A percentile compares a stretch with the other conserved stretches of the same genome.
Conservation (phyloP, 2,888 invertebrate species). For the Xanthia togata region DNA sequence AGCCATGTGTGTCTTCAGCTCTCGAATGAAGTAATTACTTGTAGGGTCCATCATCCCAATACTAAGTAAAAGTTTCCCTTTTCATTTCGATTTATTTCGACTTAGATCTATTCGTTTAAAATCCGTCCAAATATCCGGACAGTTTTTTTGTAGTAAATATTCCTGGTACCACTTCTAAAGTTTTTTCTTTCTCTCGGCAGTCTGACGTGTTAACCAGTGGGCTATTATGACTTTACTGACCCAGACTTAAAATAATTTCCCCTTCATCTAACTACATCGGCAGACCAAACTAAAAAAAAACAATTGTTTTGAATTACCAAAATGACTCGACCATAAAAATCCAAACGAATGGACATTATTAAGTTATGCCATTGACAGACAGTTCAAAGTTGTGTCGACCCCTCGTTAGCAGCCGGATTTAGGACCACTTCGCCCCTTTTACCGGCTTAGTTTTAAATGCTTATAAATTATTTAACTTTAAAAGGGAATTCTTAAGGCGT, state of each 20-base stretch:
- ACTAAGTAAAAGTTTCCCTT: neutral
- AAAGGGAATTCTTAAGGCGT: slow-evolving; percentile 46
- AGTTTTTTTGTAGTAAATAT: neutral
- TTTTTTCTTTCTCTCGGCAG: no score
- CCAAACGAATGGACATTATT: slow-evolving; percentile 18
- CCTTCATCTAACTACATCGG: neutral
- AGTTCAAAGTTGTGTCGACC: slow-evolving; percentile 49
- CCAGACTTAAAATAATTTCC: no score
- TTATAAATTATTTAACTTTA: slow-evolving; percentile 58
- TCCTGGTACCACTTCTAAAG: neutral
- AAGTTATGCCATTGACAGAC: slow-evolving; percentile 45
- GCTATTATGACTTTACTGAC: no score
- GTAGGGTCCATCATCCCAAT: neutral
- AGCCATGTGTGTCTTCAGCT: no score
- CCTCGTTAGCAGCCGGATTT: slow-evolving; percentile 50
- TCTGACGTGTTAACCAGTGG: no score
- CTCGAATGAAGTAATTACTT: no score
- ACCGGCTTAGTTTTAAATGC: slow-evolving; percentile 61
- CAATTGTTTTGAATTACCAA: neutral
- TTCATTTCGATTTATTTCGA: no score
- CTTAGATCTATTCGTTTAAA: neutral
- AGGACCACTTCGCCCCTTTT: slow-evolving; percentile 46
- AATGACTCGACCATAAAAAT: neutral
- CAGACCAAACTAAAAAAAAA: neutral
- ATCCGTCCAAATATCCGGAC: neutral